These are phyloP conservation scores for Hemitrygon akajei DNA, from an alignment of 2,797 vertebrate genomes.

Conservation along the genomic window DNA sequence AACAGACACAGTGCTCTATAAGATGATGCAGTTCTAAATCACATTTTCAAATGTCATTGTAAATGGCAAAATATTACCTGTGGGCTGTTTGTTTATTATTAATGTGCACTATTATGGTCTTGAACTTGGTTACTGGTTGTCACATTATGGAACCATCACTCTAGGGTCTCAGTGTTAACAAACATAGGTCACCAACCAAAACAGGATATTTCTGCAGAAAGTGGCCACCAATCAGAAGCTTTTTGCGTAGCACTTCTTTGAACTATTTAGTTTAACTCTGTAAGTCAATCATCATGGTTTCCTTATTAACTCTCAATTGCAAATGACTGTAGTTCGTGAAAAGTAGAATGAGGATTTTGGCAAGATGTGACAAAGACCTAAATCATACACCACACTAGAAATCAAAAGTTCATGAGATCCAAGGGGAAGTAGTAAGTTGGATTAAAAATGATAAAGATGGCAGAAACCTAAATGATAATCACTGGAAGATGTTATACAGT, in stretches of 20 bases:
- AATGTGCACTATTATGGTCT: background rate
- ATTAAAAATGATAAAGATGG: too few species aligned
- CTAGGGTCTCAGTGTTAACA: constrained; percentile 7
- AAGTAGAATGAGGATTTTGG: too few species aligned
- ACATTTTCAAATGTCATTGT: constrained; percentile 14
- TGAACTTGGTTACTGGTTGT: background rate
- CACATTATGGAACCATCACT: background rate
- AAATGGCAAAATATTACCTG: constrained; percentile 14
- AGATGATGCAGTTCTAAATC: background rate
- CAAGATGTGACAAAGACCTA: too few species aligned
- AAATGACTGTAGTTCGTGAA: too few species aligned
- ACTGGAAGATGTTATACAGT: too few species aligned
- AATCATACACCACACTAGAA: too few species aligned
- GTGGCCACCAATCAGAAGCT: background rate
- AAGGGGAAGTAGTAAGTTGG: too few species aligned
- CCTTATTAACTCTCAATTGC: too few species aligned
- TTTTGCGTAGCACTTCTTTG: background rate
- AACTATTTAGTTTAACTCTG: background rate
- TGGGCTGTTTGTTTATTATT: constrained; percentile 22
- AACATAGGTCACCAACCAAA: background rate
- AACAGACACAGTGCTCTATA: background rate
- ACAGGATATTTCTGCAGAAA: background rate
- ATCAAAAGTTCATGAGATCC: too few species aligned
- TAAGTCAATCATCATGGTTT: too few species aligned
- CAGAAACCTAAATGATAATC: too few species aligned